A percentile compares a stretch with the other conserved stretches of the same genome.
Conservation (phyloP, 2,797 vertebrate species). For the Chelmon rostratus region DNA sequence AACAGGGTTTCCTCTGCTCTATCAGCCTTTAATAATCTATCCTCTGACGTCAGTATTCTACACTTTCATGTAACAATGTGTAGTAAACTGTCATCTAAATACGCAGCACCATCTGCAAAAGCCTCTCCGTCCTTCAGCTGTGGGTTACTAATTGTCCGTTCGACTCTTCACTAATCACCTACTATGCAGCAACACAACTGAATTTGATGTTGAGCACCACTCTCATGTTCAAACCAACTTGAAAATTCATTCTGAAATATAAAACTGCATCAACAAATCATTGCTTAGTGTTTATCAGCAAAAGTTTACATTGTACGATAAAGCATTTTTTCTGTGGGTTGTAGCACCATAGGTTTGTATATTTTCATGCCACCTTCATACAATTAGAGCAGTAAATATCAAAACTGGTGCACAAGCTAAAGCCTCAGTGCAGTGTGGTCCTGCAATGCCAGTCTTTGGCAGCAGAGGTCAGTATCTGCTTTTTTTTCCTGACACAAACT, state of each 20-base stretch:
- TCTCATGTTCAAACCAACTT: constrained; percentile 2
- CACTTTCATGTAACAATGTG: neutral
- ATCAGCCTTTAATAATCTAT: constrained; percentile 14
- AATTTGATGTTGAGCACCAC: neutral
- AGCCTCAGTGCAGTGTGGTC: neutral
- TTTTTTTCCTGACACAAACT: neutral
- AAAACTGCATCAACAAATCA: neutral
- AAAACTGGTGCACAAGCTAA: neutral
- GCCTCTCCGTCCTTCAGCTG: constrained; percentile 51
- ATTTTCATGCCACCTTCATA: neutral
- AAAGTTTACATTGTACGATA: neutral
- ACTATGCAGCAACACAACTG: constrained; percentile 30
- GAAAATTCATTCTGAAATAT: neutral
- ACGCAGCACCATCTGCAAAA: constrained; percentile 73
- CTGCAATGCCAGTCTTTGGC: constrained; percentile 36
- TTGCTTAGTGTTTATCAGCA: neutral
- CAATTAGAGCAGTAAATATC: neutral
- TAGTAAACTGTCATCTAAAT: constrained; percentile 44
- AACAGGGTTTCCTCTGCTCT: constrained; percentile 2
- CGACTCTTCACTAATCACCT: constrained; percentile 45
- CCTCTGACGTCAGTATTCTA: constrained; percentile 9
- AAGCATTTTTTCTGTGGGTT: neutral
- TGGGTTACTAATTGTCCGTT: constrained; percentile 51
- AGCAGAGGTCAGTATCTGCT: constrained; percentile 69
- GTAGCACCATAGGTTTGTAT: neutral